Evolutionary conservation across 2,113 vertebrate species (phyloP), one percentile per base, ranked within the genome.

Genomic region (Actinemys pallida): DNA sequence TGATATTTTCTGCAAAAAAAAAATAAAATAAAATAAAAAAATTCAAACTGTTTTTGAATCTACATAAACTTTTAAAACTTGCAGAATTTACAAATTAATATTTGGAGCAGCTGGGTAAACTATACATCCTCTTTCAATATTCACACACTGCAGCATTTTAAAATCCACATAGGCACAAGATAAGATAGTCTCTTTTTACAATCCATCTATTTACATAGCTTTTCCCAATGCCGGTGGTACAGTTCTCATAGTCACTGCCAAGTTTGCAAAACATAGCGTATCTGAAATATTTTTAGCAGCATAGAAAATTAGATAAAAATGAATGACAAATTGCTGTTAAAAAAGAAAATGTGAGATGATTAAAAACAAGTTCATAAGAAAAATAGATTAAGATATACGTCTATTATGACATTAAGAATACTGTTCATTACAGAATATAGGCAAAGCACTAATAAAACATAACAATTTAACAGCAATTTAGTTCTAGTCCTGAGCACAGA

Each of bases 261-360:
- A 98, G 94, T 97, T 96, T 97, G 95, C 97, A 97, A 95, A 98
- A 98, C 96, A 84, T 31, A 94, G 88, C 96, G 80, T 98, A 97
- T 98, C 98, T 97, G 98, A 98, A 98, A 99, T 97, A 98, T 96
- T 98, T 96, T 97, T 98, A 98, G 98, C 98, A 98, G 98, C 98
- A 98, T 98, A 98, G 97, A 98, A 98, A 98, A 98, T 98, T 95
- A 98, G 97, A 95, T 94, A 96, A 96, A 98, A 98, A 97, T 92
- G 90, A 97, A 98, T 92, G 86, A 97, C 90, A 97, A 95, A 88
- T 96, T 96, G 96, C 93, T 96, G 83, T 97, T 96, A 94, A 96
- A 94, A 96, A 98, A 92, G 81, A 98, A 98, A 97, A 62, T 19
- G 94, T 96, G 96, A 97, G 94, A 93, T 96, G 90, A 96, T 87